Evolutionary conservation across 2,113 vertebrate genomes (phyloP).

Genomic region (Caloenas nicobarica): DNA sequence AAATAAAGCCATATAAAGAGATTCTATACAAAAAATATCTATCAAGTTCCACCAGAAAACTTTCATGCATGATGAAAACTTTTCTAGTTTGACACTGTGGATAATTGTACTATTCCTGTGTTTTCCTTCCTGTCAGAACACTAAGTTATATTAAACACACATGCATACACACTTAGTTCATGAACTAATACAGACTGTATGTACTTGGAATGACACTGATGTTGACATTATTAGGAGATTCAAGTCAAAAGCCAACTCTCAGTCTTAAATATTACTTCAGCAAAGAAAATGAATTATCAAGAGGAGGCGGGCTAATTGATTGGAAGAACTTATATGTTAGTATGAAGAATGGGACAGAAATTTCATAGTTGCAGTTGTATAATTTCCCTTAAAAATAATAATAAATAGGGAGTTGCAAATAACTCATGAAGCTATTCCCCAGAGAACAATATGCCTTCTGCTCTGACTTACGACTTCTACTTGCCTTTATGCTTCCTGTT

Average conservation of each 20-base stretch:
- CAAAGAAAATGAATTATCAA: not conserved
- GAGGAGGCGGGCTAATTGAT: not conserved
- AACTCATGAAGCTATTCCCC: not conserved
- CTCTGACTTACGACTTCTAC: not conserved
- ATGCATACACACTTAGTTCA: not conserved
- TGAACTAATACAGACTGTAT: not conserved
- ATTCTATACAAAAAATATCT: not conserved
- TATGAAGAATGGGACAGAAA: not conserved
- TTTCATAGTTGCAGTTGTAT: not conserved
- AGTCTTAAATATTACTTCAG: not conserved
- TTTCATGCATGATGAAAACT: not conserved
- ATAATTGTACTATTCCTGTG: not conserved
- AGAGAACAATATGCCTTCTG: not conserved
- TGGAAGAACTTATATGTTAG: not conserved
- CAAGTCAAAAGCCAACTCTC: not conserved
- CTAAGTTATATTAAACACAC: not conserved
- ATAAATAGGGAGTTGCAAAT: not conserved
- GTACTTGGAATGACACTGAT: not conserved
- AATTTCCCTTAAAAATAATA: not conserved
- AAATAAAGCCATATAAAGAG: not conserved
- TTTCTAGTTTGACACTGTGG: not conserved
- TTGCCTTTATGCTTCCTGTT: conserved; percentile 9
- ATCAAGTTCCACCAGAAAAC: not conserved
- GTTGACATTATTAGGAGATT: not conserved
- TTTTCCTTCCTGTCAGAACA: not conserved